phyloP scores from a whole-genome alignment of 2,888 invertebrate genomes.

The Polia nebulosa region DNA sequence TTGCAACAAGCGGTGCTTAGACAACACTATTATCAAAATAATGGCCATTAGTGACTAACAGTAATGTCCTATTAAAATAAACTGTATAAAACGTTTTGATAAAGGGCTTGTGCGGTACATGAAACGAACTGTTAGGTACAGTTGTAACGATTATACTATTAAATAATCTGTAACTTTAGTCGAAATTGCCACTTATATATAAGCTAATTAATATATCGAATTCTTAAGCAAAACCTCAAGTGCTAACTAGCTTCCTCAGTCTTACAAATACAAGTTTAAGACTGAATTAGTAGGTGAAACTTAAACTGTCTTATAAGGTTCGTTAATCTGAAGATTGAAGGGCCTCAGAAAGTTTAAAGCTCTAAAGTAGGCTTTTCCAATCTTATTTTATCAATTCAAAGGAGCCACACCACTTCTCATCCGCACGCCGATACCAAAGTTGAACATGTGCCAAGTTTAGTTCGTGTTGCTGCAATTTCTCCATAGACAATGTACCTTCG shows the following conservation, averaged over 20 bases:
- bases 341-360: neutral
- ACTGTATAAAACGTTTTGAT: conserved; percentile 38
- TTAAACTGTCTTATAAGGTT: neutral
- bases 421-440: conserved; percentile 36
- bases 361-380: neutral
- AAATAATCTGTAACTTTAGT: conserved; percentile 9
- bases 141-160: conserved; percentile 11
- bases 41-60: conserved; percentile 43
- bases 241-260: conserved; percentile 5
- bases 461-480: conserved; percentile 58
- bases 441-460: conserved; percentile 58
- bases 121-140: conserved; percentile 27
- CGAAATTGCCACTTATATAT: conserved; percentile 13
- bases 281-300: too few relatives aligned
- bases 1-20: conserved; percentile 41
- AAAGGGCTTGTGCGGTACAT: conserved; percentile 27
- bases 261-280: neutral
- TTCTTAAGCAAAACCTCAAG: neutral
- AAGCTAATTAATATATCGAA: conserved; percentile 28
- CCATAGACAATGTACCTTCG: conserved; percentile 49
- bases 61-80: conserved; percentile 45
- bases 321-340: neutral
- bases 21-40: conserved; percentile 51
- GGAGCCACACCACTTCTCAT: conserved; percentile 37
- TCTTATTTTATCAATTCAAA: conserved; percentile 15